Percentiles rank a stretch among this genome's conserved stretches.
phyloP scores from a whole-genome alignment of 30 jellyfish, hydroid and myxozoan genomes.

The Chrysaora quinquecirrha region DNA sequence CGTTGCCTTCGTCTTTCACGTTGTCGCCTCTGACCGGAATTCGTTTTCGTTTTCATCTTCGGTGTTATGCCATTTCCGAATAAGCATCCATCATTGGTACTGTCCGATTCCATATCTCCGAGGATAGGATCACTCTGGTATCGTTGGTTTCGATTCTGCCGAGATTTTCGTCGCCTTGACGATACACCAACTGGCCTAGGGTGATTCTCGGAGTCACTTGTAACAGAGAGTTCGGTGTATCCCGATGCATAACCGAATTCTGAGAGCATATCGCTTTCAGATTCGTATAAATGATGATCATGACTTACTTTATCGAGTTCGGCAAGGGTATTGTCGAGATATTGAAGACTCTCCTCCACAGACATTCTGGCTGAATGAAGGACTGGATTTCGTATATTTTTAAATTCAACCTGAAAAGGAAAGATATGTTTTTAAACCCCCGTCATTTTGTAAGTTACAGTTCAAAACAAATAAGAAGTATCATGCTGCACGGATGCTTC shows the following conservation, averaged over 20 bases:
- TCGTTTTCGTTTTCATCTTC: constrained; percentile 36
- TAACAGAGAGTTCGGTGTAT: constrained; percentile 62
- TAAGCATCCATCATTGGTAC: constrained; percentile 59
- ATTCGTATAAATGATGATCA: constrained; percentile 30
- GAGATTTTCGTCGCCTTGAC: constrained; percentile 54
- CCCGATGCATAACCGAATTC: constrained; percentile 81
- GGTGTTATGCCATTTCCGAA: constrained; percentile 41
- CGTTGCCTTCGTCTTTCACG: constrained; percentile 69
- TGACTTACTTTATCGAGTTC: constrained; percentile 25
- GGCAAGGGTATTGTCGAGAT: constrained; percentile 48
- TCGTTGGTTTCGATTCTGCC: constrained; percentile 64
- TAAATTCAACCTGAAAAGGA: constrained; percentile 19
- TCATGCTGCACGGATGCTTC: too few species aligned
- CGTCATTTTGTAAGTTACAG: too few species aligned
- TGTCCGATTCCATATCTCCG: constrained; percentile 71
- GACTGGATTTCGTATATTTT: not conserved
- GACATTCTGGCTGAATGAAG: constrained; percentile 33
- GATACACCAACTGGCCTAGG: constrained; percentile 24
- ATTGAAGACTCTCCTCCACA: constrained; percentile 57
- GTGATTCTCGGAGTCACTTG: constrained; percentile 51
- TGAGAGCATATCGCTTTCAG: constrained; percentile 70
- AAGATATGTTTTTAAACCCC: too few species aligned
- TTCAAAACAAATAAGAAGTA: too few species aligned
- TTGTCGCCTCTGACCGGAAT: constrained; percentile 67
- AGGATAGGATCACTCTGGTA: constrained; percentile 51